Conservation (phyloP, 2,888 invertebrate species). For the Tipula confusa region DNA sequence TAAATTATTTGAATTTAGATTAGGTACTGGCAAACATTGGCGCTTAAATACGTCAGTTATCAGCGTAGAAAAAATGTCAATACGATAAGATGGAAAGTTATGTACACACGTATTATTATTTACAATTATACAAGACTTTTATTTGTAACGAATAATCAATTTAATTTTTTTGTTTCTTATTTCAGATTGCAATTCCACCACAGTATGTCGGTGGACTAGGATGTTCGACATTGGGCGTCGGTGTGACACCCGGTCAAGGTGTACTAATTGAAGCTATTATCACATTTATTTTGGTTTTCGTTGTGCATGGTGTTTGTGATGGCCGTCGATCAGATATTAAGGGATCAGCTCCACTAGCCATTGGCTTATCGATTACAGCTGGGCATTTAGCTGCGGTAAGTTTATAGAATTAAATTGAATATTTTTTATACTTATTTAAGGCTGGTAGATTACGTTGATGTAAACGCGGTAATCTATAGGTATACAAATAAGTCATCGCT, state of each 20-base stretch:
- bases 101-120: too few relatives aligned
- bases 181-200: conserved; percentile 53
- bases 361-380: conserved; percentile 79
- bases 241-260: conserved; percentile 67
- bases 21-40: neutral
- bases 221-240: conserved; percentile 56
- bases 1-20: neutral
- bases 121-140: neutral
- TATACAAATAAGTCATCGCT: too few relatives aligned
- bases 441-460: too few relatives aligned
- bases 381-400: conserved; percentile 83
- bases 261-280: conserved; percentile 78
- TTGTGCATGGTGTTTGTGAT: conserved; percentile 83
- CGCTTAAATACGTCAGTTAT: neutral
- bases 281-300: conserved; percentile 80
- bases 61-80: neutral
- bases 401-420: conserved; percentile 38
- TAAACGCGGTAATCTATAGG: too few relatives aligned
- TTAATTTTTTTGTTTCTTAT: neutral
- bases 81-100: neutral
- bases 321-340: conserved; percentile 71
- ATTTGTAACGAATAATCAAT: too few relatives aligned
- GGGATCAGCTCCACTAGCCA: conserved; percentile 79
- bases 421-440: neutral
- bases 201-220: conserved; percentile 56